Percentiles rank a stretch among this genome's conserved stretches.
Conservation (phyloP, 2,797 vertebrate genomes). For the Mus spretus region DNA sequence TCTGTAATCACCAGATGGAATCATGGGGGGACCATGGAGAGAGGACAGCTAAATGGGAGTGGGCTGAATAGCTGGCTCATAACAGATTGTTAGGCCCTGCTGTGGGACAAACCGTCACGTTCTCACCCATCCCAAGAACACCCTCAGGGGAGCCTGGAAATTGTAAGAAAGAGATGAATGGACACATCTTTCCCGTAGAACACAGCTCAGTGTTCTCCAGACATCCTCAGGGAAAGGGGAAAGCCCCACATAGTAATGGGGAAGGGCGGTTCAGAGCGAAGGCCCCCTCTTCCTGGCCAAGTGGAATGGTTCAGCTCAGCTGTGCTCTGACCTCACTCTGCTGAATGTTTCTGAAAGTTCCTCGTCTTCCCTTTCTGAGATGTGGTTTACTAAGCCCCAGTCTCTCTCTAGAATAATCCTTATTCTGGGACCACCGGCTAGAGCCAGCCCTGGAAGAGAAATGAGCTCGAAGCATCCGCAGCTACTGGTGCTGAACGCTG, state of each 20-base stretch:
- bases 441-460: background rate
- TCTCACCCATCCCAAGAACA: background rate
- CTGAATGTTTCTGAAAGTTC: background rate
- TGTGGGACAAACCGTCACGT: background rate
- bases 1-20: background rate
- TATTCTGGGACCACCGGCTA: background rate
- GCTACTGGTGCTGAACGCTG: background rate
- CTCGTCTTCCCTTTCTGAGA: no score
- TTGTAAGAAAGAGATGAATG: accelerated
- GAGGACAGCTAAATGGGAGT: background rate
- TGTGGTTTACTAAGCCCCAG: background rate
- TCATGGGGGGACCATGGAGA: background rate
- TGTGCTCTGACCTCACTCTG: accelerated
- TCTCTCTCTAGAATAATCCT: background rate
- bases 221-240: background rate
- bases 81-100: background rate
- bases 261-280: background rate
- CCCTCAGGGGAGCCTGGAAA: background rate
- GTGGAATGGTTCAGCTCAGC: background rate
- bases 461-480: background rate
- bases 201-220: background rate
- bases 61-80: background rate
- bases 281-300: background rate
- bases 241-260: background rate
- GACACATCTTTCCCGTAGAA: background rate